These are phyloP conservation scores for Cotesia glomerata DNA, from an alignment of 1,140 invertebrate species.

Conservation along the genomic window DNA sequence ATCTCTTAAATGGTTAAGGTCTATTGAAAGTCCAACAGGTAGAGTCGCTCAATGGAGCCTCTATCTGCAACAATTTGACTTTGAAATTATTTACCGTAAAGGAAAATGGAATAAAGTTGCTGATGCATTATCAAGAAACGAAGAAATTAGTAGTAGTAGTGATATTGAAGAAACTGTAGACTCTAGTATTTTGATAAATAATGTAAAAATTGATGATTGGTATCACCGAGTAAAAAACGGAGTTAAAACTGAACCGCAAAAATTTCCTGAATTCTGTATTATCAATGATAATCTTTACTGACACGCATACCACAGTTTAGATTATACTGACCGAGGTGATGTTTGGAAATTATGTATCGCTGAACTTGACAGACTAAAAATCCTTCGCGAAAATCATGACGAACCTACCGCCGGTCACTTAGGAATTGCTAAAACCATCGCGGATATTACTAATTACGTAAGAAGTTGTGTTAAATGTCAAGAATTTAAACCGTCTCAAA, in stretches of 20 bases:
- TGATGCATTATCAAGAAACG: conserved; percentile 45
- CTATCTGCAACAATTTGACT: conserved; percentile 53
- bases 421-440: conserved; percentile 34
- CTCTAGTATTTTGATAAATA: conserved; percentile 29
- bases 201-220: conserved; percentile 40
- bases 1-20: conserved; percentile 56
- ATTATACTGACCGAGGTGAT: conserved; percentile 8
- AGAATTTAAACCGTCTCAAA: background rate
- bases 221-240: conserved; percentile 17
- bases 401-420: conserved; percentile 33
- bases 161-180: conserved; percentile 18
- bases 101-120: conserved; percentile 49
- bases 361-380: background rate
- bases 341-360: conserved; percentile 34
- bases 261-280: conserved; percentile 34
- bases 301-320: conserved; percentile 19
- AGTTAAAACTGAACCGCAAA: background rate
- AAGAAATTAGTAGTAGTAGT: background rate
- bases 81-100: conserved; percentile 53
- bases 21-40: conserved; percentile 51
- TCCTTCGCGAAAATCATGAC: conserved; percentile 29
- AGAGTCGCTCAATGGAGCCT: conserved; percentile 58
- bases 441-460: conserved; percentile 27
- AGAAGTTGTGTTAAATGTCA: conserved; percentile 20
- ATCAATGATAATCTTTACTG: conserved; percentile 3